A percentile compares a stretch with the other conserved stretches of the same genome.
phyloP scores from a whole-genome alignment of 1,140 invertebrate species.

The Pseudomyrmex concolor region DNA sequence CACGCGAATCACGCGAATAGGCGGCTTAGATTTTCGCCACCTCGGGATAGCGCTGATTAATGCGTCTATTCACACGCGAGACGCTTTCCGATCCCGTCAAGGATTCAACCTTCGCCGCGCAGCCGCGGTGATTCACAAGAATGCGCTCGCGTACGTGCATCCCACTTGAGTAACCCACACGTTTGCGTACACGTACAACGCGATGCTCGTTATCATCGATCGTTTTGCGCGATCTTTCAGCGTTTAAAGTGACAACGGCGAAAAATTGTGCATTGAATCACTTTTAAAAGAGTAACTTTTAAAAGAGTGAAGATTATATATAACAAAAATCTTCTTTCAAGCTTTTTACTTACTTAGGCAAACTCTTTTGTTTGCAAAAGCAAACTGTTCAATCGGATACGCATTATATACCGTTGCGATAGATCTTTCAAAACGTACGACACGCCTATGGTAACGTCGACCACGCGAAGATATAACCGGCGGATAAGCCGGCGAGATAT shows the following conservation, averaged over 20 bases:
- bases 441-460: neutral
- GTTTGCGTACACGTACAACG: slow-evolving; percentile 37
- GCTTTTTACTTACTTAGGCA: neutral
- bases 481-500: neutral
- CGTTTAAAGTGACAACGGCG: slow-evolving; percentile 6
- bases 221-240: slow-evolving; percentile 35
- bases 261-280: neutral
- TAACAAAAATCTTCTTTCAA: neutral
- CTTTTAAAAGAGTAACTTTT: too few relatives aligned
- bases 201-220: slow-evolving; percentile 43
- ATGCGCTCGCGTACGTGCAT: slow-evolving; percentile 56
- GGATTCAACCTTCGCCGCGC: slow-evolving; percentile 42
- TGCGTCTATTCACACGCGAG: slow-evolving; percentile 30
- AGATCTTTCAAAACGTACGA: neutral
- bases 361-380: neutral
- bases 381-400: neutral
- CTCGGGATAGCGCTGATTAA: slow-evolving; percentile 42
- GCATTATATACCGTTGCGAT: neutral
- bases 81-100: slow-evolving; percentile 45
- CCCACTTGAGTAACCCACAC: slow-evolving; percentile 41
- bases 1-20: neutral
- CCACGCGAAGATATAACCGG: slow-evolving; percentile 5
- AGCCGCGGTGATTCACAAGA: slow-evolving; percentile 26
- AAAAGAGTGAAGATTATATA: too few relatives aligned
- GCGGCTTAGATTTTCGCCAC: slow-evolving; percentile 31